Evolutionary conservation across 2,113 vertebrate species (phyloP), one percentile per base, ranked within the genome.

Genomic region (Macquaria ambigua): DNA sequence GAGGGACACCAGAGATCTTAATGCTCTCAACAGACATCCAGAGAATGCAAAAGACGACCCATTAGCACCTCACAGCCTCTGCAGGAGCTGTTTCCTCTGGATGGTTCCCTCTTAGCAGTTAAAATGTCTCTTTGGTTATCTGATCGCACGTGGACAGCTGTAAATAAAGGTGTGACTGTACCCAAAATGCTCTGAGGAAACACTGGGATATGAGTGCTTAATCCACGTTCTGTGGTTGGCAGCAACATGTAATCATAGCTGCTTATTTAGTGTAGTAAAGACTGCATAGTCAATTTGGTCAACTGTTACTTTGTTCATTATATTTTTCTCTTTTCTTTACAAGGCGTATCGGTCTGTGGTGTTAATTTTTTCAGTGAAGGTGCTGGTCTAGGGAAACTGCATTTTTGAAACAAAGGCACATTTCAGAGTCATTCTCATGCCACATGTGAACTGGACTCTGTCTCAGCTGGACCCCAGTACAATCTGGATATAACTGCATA

Each of bases 21-120:
- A 85, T 70, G 76, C 58, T 52, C 79, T 74, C 53, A 25, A 11
- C 50, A 79, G 79, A 83, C 78, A 71, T 8, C 21, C 74, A 31
- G 74, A 64, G 83, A 84, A 77, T 0, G 74, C 50, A 75, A 53
- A 63, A 16, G 82, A 25, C 6, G 3, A 66, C 6, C 72, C 63
- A 46, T 89, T 82, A 84, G 74, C 84, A 80, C 88, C 68, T 89
- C 68, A 8, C 2, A 3, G 55, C 41, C 69, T 75, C 82, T 66
- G 37, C 16, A 63, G 46, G 43, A 77, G 84, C 59, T 0, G 5
- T 70, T 84, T 86, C 84, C 84, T 82, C 81, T 31, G 8, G 2
- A 37, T 6, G 12, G 3, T 8, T 79, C 12, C 28, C 74, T 71
- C 23, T 86, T 55, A 21, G 15, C 48, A 10, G 67, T n/a, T 41